phyloP scores from a whole-genome alignment of 2,888 invertebrate genomes.

The Hylaea fasciaria region DNA sequence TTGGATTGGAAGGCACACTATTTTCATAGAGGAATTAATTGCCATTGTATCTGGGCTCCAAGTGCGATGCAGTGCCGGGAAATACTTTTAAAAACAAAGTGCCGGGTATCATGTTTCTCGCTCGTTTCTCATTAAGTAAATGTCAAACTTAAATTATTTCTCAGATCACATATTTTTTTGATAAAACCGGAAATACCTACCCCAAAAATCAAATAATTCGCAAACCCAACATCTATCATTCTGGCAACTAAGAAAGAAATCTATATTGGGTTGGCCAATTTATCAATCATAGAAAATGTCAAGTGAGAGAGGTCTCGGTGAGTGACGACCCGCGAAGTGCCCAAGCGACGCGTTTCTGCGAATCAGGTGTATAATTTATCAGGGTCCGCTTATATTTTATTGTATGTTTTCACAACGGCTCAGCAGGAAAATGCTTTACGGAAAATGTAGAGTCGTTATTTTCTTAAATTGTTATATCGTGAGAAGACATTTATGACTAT shows the following conservation, averaged over 20 bases:
- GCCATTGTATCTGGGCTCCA: too few species aligned
- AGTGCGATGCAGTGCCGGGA: too few species aligned
- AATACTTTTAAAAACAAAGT: too few species aligned
- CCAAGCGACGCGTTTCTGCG: constrained; percentile 29
- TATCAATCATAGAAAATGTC: constrained; percentile 61
- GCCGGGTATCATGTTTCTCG: too few species aligned
- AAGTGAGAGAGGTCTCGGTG: constrained; percentile 43
- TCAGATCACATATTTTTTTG: not conserved
- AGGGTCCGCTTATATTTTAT: not conserved
- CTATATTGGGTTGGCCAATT: constrained; percentile 50
- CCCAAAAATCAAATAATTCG: too few species aligned
- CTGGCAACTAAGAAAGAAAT: constrained; percentile 21
- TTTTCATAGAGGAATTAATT: too few species aligned
- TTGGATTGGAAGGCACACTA: too few species aligned
- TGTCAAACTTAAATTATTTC: not conserved
- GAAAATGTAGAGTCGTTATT: constrained; percentile 13
- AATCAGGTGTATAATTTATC: constrained; percentile 45
- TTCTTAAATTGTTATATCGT: constrained; percentile 15
- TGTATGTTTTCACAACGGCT: constrained; percentile 1
- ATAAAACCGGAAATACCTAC: not conserved
- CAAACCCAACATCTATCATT: not conserved
- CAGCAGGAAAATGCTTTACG: not conserved
- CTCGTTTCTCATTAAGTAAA: too few species aligned
- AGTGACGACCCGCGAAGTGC: constrained; percentile 41
- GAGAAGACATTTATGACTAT: constrained; percentile 14